A percentile compares a stretch with the other conserved stretches of the same genome.
Evolutionary conservation across 53 echinoderm and acorn worm genomes (phyloP).

Genomic region (Apostichopus leukothele): DNA sequence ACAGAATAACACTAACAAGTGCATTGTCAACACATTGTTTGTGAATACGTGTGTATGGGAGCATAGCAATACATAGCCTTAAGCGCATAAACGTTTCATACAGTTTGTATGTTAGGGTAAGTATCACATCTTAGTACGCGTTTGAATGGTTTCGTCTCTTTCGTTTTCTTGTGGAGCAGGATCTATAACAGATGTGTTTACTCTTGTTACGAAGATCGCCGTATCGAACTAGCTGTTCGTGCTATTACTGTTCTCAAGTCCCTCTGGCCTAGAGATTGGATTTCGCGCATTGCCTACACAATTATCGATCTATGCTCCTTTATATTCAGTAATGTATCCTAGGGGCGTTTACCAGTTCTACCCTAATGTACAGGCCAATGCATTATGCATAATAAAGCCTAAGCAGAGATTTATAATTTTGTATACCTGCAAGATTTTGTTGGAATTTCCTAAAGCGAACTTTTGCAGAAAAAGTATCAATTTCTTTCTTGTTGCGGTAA

Average conservation of each 20-base stretch:
- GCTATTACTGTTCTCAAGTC: not conserved
- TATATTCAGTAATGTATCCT: constrained; percentile 27
- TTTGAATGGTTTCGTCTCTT: not conserved
- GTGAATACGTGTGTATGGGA: not conserved
- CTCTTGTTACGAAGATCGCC: constrained; percentile 6
- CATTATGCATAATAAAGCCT: not conserved
- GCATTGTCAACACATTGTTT: too few relatives aligned
- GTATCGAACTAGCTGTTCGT: not conserved
- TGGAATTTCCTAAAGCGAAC: constrained; percentile 13
- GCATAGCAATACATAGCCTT: not conserved
- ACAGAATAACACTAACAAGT: too few relatives aligned
- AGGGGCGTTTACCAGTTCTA: constrained; percentile 17
- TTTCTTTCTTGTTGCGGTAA: constrained; percentile 6
- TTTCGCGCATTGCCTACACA: constrained; percentile 14
- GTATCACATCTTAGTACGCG: not conserved
- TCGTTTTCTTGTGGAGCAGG: not conserved
- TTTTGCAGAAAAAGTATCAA: constrained; percentile 2
- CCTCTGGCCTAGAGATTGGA: constrained; percentile 28
- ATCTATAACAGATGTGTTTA: constrained; percentile 37
- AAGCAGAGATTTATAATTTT: not conserved
- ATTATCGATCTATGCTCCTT: constrained; percentile 19
- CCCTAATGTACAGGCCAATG: constrained; percentile 23
- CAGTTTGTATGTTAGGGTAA: not conserved
- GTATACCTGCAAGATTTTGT: not conserved
- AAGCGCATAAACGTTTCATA: not conserved